These are phyloP conservation scores for Pseudoatta argentina DNA, from an alignment of 1,140 invertebrate species.

Conservation along the genomic window DNA sequence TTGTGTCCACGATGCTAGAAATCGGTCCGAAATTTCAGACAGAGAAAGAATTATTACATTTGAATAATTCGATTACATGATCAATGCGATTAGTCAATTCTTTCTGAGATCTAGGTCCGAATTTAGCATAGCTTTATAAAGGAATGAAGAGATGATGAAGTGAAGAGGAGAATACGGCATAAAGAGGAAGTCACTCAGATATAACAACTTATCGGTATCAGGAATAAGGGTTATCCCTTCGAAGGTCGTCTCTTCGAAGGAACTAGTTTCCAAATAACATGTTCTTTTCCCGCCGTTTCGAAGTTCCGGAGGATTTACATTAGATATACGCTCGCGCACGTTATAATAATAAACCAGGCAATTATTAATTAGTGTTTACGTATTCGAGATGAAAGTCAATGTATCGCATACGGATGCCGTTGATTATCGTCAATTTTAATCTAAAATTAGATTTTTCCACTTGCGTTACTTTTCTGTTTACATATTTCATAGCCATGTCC, in stretches of 20 bases:
- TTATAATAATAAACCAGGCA: neutral
- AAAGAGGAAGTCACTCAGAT: neutral
- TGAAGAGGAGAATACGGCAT: neutral
- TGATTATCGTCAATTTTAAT: conserved; percentile 12
- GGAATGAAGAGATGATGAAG: neutral
- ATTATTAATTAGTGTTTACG: conserved; percentile 32
- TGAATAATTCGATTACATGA: too few relatives aligned
- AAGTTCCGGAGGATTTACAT: conserved; percentile 19
- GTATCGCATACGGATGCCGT: neutral
- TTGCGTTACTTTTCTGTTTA: neutral
- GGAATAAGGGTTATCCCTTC: neutral
- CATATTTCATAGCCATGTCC: neutral
- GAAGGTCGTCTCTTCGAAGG: neutral
- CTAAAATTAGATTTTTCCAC: neutral
- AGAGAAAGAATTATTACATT: too few relatives aligned
- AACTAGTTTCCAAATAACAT: neutral
- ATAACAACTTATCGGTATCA: neutral
- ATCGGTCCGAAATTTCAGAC: too few relatives aligned
- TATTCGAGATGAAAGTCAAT: conserved; percentile 14
- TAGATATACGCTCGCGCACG: neutral
- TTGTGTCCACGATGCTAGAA: too few relatives aligned
- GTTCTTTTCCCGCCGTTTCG: neutral
- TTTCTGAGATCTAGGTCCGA: too few relatives aligned
- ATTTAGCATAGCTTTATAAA: too few relatives aligned
- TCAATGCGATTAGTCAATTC: too few relatives aligned